Base-by-base conservation (phyloP, 2,113 vertebrate genomes). In the Symphodus melops region DNA sequence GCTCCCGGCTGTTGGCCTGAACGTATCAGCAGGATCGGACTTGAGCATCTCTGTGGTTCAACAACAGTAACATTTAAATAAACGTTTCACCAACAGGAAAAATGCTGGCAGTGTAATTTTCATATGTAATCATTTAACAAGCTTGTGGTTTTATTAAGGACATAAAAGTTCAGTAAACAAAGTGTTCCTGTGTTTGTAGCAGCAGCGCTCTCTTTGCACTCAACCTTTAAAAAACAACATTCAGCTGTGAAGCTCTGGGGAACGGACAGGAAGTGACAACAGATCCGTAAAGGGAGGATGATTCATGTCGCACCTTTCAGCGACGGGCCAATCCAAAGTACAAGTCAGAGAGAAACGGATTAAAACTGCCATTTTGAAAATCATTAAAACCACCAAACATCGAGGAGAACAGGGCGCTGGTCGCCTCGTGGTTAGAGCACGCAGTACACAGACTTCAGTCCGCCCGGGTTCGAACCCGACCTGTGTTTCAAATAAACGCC, bases 1-100 rank as follows among this genome's bases (percentile, higher is more conserved):
- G 64, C 64, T 74, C 67, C 20, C 73, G 77, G 79, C 81, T 72
- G 77, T 48, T 59, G 60, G 59, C 61, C 65, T 54, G 9, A 36
- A 63, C 65, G 66, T 46, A 54, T 8, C 20, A 9, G 39, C 73
- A 59, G 58, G 59, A 74, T 19, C 14, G 51, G 75, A 79, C 82
- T 67, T 75, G 81, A 70, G 68, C 42, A 62, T 71, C 54, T 14
- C 20, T 42, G 53, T 51, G 66, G 36, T 46, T 19, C 37, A 23
- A 75, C 36, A 52, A 64, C 68, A 60, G 41, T 53, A 0, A 28
- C 25, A 0, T 58, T n/a, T 19, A 14, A 13, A 44, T 8, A 16
- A 57, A 63, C 25, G 36, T 68, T 65, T 62, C 21, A 14, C 8
- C 51, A 49, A 36, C 49, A 42, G 4, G 4, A 71, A 16, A 68